A percentile compares a stretch with the other conserved stretches of the same genome.
Conservation (phyloP, 2,888 invertebrate species). For the Palloptera scutellata region DNA sequence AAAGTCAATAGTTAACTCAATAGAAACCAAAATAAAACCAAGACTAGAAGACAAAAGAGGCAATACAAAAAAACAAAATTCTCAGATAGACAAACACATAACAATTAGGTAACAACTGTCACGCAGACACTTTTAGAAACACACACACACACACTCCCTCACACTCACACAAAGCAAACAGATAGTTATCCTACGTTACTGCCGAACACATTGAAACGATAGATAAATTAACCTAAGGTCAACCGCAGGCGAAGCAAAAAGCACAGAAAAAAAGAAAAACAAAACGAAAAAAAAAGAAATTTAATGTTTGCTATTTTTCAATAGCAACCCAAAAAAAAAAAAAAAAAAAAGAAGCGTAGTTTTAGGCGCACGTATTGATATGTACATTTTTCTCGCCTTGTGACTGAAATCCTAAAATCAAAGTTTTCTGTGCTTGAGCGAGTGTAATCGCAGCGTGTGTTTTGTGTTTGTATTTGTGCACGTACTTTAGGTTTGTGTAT, state of each 20-base stretch:
- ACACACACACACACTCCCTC: conserved; percentile 14
- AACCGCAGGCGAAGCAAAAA: conserved; percentile 49
- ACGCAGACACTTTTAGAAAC: conserved; percentile 19
- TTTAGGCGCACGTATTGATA: conserved; percentile 12
- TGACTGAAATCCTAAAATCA: background rate
- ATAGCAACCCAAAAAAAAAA: background rate
- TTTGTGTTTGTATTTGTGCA: background rate
- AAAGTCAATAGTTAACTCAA: background rate
- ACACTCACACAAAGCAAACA: conserved; percentile 1
- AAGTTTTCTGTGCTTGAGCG: background rate
- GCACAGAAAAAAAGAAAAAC: conserved; percentile 40
- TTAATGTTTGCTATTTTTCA: conserved; percentile 19
- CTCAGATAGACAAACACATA: background rate
- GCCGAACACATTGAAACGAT: conserved; percentile 43
- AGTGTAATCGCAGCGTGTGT: background rate
- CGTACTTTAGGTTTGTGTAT: background rate
- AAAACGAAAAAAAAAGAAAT: background rate
- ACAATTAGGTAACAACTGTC: conserved; percentile 16
- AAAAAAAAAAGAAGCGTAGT: conserved; percentile 4
- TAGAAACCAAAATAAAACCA: conserved; percentile 5
- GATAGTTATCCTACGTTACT: background rate
- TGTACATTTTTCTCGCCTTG: background rate
- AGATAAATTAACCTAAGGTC: conserved; percentile 55
- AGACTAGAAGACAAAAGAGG: conserved; percentile 17
- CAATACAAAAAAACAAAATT: conserved; percentile 22